phyloP scores from a whole-genome alignment of 2,888 invertebrate genomes.

The Unio delphinus region DNA sequence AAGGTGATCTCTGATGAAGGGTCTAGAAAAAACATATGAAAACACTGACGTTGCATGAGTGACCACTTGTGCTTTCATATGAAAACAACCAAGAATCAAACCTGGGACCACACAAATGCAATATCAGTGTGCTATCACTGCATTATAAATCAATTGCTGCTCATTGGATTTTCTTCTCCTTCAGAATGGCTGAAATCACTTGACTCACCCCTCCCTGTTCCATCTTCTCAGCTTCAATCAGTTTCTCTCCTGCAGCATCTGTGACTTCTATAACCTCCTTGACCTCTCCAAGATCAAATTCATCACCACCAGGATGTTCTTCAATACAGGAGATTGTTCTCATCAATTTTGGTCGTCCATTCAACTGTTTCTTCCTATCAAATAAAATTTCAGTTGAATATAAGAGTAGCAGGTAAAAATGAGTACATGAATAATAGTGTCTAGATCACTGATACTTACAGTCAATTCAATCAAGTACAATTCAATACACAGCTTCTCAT shows the following conservation, averaged over 20 bases:
- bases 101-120: no score
- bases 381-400: background rate
- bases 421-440: no score
- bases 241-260: constrained; percentile 28
- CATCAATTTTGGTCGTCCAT: constrained; percentile 22
- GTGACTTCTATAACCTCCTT: no score
- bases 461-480: no score
- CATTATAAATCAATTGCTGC: background rate
- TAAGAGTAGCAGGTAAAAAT: no score
- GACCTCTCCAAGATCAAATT: no score
- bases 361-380: background rate
- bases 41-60: background rate
- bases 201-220: constrained; percentile 82
- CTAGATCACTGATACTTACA: no score
- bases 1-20: no score
- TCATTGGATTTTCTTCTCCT: background rate
- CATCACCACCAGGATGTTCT: constrained; percentile 1
- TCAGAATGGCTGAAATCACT: background rate
- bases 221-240: constrained; percentile 91
- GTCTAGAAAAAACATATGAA: background rate
- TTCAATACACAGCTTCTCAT: no score
- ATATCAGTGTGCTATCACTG: no score
- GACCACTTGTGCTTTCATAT: background rate
- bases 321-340: constrained; percentile 36
- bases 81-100: background rate